Evolutionary conservation across 2,888 invertebrate genomes (phyloP), one percentile per base, ranked within the genome.

Genomic region (Drosophila planitibia): DNA sequence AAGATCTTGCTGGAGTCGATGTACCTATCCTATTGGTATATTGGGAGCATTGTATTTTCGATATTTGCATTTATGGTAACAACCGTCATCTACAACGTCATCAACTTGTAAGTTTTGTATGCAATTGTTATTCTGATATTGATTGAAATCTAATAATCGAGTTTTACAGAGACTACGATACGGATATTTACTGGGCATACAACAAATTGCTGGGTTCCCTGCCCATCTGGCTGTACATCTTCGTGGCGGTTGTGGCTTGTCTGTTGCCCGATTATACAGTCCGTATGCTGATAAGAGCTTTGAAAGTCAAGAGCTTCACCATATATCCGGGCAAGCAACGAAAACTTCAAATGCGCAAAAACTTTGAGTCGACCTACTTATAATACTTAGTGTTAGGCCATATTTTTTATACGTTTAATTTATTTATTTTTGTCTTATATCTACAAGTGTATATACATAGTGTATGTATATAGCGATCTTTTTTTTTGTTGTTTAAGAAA

Each of bases 1-100:
- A 96, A 96, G 94, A 92, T 96, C 74, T 94, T 95, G 94, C 92
- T 96, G 77, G 95, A 95, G 85, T 94, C 96, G 32, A 94, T 94
- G 73, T 95, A 95, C 91, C 94, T 95, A 79, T 95, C 95, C 5
- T 89, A 92, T 59, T 88, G 94, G 75, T 95, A 95, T 85, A 94
- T 95, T 4, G 89, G 84, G 5, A 94, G 95, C 3, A 85, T 96
- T 4, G 33, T 95, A 28, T 82, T 95, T 4, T 96, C 96, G 0
- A 94, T 96, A 74, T 28, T 95, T 3, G 65, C 92, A 3, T 96
- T 96, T 83, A 87, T 96, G 7, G 52, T 88, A 10, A 94, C 95
- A 74, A 95, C 95, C 22, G 79, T 94, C 0, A 53, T 94, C 19
- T 96, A 96, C 91, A 95, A 96, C 1, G 81, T 94, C 1, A 75